Evolutionary conservation across 2,888 invertebrate species (phyloP).

Genomic region (Orchesellides sinensis): DNA sequence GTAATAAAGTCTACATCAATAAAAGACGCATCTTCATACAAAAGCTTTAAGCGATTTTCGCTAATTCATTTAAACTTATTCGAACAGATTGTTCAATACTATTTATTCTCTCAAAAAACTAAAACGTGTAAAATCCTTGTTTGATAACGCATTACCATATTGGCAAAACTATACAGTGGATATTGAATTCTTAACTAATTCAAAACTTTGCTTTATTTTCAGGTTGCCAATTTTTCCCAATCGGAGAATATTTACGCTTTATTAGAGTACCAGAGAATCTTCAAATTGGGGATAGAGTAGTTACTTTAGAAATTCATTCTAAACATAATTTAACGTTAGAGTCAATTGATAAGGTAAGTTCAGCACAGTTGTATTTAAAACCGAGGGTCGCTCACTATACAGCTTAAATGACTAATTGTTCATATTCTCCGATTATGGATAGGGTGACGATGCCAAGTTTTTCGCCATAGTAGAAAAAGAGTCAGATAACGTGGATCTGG

Average conservation of each 20-base stretch:
- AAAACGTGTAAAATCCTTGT: too few species aligned
- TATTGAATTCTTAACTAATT: too few species aligned
- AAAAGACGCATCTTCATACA: not conserved
- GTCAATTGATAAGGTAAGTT: slow-evolving; percentile 82
- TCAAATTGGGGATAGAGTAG: slow-evolving; percentile 86
- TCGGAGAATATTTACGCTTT: slow-evolving; percentile 87
- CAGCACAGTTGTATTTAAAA: not conserved
- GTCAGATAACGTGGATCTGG: slow-evolving; percentile 86
- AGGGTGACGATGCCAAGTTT: slow-evolving; percentile 85
- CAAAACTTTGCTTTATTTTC: slow-evolving; percentile 70
- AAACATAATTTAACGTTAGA: slow-evolving; percentile 85
- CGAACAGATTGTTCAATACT: too few species aligned
- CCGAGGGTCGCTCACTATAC: not conserved
- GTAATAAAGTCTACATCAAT: not conserved
- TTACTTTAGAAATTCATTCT: slow-evolving; percentile 89
- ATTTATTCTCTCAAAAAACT: too few species aligned
- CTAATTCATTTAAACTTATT: too few species aligned
- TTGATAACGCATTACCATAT: too few species aligned
- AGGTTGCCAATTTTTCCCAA: slow-evolving; percentile 91
- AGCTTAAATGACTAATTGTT: not conserved
- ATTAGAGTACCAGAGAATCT: slow-evolving; percentile 91
- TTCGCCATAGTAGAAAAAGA: slow-evolving; percentile 87
- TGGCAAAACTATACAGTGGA: too few species aligned
- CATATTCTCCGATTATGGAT: slow-evolving; percentile 73
- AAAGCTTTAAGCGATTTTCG: too few species aligned